Conservation (phyloP, 2,113 vertebrate species). For the Bos javanicus region DNA sequence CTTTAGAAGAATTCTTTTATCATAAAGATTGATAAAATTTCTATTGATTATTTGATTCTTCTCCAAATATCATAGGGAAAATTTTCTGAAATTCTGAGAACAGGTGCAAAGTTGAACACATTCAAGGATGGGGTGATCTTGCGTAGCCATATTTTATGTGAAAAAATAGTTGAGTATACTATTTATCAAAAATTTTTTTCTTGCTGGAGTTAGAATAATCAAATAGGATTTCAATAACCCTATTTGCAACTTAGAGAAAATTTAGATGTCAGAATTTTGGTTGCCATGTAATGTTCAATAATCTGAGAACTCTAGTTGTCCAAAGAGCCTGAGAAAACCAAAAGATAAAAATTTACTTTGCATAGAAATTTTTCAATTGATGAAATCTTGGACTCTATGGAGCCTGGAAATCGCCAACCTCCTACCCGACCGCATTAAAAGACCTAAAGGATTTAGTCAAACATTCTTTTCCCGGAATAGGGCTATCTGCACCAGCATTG, state of each 20-base stretch:
- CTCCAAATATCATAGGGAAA: not conserved
- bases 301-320: not conserved
- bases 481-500: not conserved
- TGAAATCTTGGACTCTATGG: not conserved
- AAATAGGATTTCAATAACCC: not conserved
- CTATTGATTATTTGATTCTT: constrained; percentile 16
- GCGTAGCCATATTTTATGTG: not conserved
- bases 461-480: not conserved
- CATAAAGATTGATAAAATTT: constrained; percentile 54
- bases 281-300: not conserved
- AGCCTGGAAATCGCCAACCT: not conserved
- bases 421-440: not conserved
- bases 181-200: not conserved
- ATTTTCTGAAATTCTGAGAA: constrained; percentile 41
- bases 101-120: not conserved
- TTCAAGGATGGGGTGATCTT: not conserved
- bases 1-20: constrained; percentile 51
- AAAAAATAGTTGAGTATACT: not conserved
- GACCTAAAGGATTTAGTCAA: not conserved
- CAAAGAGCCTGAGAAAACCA: not conserved
- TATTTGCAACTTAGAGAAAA: not conserved
- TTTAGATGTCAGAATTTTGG: not conserved
- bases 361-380: not conserved
- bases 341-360: not conserved
- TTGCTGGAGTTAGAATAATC: not conserved